These are phyloP conservation scores for Mythimna albipuncta DNA, from an alignment of 2,888 invertebrate genomes.

Conservation along the genomic window DNA sequence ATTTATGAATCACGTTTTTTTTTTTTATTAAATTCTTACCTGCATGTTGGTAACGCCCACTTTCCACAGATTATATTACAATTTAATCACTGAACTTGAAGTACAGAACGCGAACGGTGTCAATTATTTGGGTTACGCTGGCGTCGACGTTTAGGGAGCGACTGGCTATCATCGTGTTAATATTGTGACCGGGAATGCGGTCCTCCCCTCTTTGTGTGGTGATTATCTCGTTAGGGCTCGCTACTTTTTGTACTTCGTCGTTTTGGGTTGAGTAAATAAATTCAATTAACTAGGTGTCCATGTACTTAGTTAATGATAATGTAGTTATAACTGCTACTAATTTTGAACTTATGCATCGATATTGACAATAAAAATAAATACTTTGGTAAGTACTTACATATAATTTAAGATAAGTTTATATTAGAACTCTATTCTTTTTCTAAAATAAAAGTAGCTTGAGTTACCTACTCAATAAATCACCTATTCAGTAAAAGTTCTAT, in stretches of 20 bases:
- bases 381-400: no score
- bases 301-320: not conserved
- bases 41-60: conserved; percentile 63
- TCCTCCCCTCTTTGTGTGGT: conserved; percentile 81
- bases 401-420: no score
- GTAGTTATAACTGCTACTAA: not conserved
- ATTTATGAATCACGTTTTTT: not conserved
- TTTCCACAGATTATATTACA: conserved; percentile 22
- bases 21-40: conserved; percentile 56
- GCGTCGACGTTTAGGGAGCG: conserved; percentile 74
- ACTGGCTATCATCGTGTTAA: conserved; percentile 84
- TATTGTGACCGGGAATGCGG: conserved; percentile 77
- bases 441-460: no score
- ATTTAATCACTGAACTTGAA: conserved; percentile 41
- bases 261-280: conserved; percentile 12
- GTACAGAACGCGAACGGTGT: conserved; percentile 22
- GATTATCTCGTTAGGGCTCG: conserved; percentile 80
- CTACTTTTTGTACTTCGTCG: conserved; percentile 54
- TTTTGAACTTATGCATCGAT: not conserved
- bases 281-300: conserved; percentile 6
- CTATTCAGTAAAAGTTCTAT: no score
- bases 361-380: not conserved
- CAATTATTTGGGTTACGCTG: conserved; percentile 73
- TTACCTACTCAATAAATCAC: no score
- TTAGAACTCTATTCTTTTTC: no score